Evolutionary conservation across 2,797 vertebrate species (phyloP).

Genomic region (Rhinichthys osculus): DNA sequence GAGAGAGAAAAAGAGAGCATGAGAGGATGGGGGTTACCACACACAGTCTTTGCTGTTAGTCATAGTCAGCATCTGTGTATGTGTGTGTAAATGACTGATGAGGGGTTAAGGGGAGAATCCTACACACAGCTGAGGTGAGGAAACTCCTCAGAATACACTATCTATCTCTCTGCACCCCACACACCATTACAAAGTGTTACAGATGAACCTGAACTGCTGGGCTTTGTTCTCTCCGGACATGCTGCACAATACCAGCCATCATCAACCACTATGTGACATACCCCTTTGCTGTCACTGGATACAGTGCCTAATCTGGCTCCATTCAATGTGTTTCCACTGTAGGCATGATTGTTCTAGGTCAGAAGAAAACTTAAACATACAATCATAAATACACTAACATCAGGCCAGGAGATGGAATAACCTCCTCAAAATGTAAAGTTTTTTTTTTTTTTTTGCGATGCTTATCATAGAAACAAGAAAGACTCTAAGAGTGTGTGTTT

Average conservation of each 20-base stretch:
- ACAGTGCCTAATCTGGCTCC: not conserved
- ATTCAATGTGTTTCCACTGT: not conserved
- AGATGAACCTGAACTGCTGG: slow-evolving; percentile 14
- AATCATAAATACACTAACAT: not conserved
- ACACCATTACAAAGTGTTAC: slow-evolving; percentile 41
- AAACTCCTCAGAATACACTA: slow-evolving; percentile 47
- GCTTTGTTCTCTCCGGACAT: slow-evolving; percentile 18
- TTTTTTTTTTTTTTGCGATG: not conserved
- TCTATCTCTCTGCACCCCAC: slow-evolving; percentile 41
- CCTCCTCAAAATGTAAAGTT: not conserved
- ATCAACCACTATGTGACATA: not conserved
- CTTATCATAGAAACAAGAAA: not conserved
- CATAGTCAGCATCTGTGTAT: slow-evolving; percentile 44
- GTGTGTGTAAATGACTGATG: slow-evolving; percentile 53
- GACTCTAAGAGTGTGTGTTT: not conserved
- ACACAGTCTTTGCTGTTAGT: not conserved
- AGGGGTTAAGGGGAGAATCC: slow-evolving; percentile 41
- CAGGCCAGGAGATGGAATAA: not conserved
- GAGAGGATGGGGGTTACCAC: not conserved
- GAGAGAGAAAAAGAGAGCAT: not conserved
- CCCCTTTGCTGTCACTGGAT: not conserved
- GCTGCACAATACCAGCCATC: slow-evolving; percentile 3
- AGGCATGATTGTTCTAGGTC: not conserved
- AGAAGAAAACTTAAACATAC: not conserved
- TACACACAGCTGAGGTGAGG: slow-evolving; percentile 50